Conservation (phyloP, 2,113 vertebrate species). For the Aphelocoma coerulescens region DNA sequence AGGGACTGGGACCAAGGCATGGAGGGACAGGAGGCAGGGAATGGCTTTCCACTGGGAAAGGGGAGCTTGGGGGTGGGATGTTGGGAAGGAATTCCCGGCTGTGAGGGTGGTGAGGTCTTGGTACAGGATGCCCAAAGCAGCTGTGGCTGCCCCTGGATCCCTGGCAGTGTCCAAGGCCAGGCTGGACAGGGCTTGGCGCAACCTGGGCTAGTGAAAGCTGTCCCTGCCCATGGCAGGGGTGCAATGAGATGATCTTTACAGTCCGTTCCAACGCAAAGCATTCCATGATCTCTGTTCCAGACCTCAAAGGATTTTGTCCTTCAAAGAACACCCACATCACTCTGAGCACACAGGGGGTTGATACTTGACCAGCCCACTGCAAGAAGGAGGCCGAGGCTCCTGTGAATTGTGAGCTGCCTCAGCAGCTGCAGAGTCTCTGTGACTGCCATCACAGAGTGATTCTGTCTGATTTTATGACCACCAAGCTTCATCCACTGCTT, state of each 20-base stretch:
- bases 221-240: neutral
- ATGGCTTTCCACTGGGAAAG: neutral
- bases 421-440: neutral
- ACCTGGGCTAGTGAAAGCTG: neutral
- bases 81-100: neutral
- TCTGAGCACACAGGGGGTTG: neutral
- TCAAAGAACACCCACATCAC: rapidly evolving
- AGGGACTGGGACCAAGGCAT: neutral
- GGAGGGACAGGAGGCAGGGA: neutral
- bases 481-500: neutral
- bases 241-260: rapidly evolving
- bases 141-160: neutral
- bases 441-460: neutral
- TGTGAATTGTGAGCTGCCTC: neutral
- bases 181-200: neutral
- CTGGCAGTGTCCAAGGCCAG: neutral
- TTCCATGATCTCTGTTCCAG: neutral
- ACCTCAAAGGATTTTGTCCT: neutral
- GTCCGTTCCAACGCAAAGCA: neutral
- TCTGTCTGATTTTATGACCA: neutral
- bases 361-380: neutral
- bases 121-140: neutral
- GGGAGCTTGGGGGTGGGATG: rapidly evolving
- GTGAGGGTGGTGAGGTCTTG: rapidly evolving
- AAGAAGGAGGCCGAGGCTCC: neutral